Percentiles rank a stretch among this genome's conserved stretches.
These are phyloP conservation scores for Camponotus vicinus DNA, from an alignment of 1,140 invertebrate genomes.

Conservation along the genomic window DNA sequence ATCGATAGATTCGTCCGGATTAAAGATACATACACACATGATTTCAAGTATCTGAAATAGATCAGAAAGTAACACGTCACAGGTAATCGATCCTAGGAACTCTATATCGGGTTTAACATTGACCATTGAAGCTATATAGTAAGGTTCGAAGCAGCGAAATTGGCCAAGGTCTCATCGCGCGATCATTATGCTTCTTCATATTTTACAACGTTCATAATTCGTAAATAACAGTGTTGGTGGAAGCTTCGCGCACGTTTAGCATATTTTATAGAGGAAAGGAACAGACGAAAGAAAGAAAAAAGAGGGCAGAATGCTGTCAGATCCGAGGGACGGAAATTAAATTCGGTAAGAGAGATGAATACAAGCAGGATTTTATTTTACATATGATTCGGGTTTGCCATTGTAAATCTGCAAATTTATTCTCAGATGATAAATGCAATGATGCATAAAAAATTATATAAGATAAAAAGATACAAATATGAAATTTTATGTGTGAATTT, in stretches of 20 bases:
- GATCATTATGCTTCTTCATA: constrained; percentile 76
- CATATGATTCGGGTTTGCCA: background rate
- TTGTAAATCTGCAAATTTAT: constrained; percentile 12
- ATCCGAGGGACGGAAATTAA: constrained; percentile 50
- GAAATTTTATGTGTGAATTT: background rate
- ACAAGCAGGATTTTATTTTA: constrained; percentile 19
- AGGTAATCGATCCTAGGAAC: constrained; percentile 48
- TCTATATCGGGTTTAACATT: background rate
- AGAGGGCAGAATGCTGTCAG: constrained; percentile 50
- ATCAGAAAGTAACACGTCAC: constrained; percentile 31
- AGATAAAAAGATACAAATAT: background rate
- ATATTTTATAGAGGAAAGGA: constrained; percentile 77
- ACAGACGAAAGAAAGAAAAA: background rate
- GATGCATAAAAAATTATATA: background rate
- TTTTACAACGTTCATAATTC: constrained; percentile 82
- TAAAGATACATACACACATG: background rate
- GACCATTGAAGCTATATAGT: constrained; percentile 46
- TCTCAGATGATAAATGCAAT: background rate
- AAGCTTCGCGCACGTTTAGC: constrained; percentile 76
- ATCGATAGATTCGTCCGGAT: background rate
- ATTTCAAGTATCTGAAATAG: background rate
- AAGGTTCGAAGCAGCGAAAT: constrained; percentile 72
- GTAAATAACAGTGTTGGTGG: constrained; percentile 80
- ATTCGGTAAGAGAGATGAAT: constrained; percentile 29
- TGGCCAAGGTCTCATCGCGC: constrained; percentile 64